A percentile compares a stretch with the other conserved stretches of the same genome.
These are phyloP conservation scores for Crocuta crocuta DNA, from an alignment of 2,113 vertebrate genomes.

Conservation along the genomic window DNA sequence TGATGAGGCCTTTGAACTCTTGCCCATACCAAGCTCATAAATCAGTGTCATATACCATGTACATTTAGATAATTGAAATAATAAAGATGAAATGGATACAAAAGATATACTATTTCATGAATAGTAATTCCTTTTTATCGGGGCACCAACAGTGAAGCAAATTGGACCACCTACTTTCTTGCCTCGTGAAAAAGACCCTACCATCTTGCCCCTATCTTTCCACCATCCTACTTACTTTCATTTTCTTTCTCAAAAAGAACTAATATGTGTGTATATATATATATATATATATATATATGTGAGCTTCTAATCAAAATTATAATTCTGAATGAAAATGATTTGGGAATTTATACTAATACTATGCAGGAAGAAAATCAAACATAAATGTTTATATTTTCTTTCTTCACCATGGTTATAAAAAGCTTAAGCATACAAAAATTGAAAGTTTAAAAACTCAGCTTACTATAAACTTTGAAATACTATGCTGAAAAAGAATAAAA, in stretches of 20 bases:
- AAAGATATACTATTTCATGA: conserved; percentile 57
- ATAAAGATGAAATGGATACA: conserved; percentile 69
- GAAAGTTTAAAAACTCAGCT: conserved; percentile 34
- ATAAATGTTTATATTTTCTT: conserved; percentile 55
- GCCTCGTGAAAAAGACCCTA: not conserved
- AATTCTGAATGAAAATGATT: conserved; percentile 20
- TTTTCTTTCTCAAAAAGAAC: not conserved
- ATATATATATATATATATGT: not conserved
- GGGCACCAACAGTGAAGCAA: not conserved
- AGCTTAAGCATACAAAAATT: conserved; percentile 40
- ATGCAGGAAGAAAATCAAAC: conserved; percentile 39
- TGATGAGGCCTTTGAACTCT: conserved; percentile 77
- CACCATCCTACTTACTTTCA: not conserved
- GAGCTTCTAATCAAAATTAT: not conserved
- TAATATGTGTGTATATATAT: not conserved
- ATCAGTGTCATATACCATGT: conserved; percentile 70
- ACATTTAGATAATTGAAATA: conserved; percentile 72
- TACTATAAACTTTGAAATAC: conserved; percentile 58
- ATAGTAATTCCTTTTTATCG: conserved; percentile 58
- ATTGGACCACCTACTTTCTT: conserved; percentile 4
- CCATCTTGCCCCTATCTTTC: not conserved
- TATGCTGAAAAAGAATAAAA: conserved; percentile 68
- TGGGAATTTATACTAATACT: not conserved
- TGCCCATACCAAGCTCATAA: conserved; percentile 64
- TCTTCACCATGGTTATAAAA: conserved; percentile 55